Percentiles rank a stretch among this genome's conserved stretches.
phyloP scores from a whole-genome alignment of 2,113 vertebrate species.

The Delphinus delphis region DNA sequence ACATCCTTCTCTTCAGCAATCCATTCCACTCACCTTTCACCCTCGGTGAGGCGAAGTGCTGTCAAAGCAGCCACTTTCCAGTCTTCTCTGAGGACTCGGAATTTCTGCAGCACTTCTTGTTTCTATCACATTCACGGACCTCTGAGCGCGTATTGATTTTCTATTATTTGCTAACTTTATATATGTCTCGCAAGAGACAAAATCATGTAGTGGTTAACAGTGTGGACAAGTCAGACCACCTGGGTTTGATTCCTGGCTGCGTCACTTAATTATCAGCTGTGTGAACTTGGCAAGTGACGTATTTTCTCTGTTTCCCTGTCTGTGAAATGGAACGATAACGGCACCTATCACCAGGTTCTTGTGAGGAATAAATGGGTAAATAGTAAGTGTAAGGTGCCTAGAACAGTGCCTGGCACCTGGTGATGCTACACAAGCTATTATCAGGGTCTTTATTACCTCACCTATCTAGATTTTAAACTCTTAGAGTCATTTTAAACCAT shows the following conservation, averaged over 20 bases:
- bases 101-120: not conserved
- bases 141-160: not conserved
- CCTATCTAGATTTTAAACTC: not conserved
- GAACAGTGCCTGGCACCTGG: not conserved
- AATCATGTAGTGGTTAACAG: not conserved
- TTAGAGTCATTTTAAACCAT: not conserved
- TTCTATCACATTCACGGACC: not conserved
- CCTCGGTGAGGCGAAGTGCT: not conserved
- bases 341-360: not conserved
- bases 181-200: not conserved
- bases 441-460: fast-evolving
- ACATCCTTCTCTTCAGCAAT: not conserved
- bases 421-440: fast-evolving
- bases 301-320: not conserved
- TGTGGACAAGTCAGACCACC: not conserved
- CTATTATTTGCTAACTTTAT: not conserved
- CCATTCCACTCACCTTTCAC: not conserved
- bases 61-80: not conserved
- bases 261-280: not conserved
- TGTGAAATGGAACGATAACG: not conserved
- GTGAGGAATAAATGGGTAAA: not conserved
- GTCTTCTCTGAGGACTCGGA: too few species aligned
- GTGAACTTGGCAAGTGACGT: fast-evolving
- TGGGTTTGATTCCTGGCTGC: not conserved
- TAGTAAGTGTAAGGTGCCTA: fast-evolving